phyloP scores from a whole-genome alignment of 2,797 vertebrate genomes.

The Morus bassanus region DNA sequence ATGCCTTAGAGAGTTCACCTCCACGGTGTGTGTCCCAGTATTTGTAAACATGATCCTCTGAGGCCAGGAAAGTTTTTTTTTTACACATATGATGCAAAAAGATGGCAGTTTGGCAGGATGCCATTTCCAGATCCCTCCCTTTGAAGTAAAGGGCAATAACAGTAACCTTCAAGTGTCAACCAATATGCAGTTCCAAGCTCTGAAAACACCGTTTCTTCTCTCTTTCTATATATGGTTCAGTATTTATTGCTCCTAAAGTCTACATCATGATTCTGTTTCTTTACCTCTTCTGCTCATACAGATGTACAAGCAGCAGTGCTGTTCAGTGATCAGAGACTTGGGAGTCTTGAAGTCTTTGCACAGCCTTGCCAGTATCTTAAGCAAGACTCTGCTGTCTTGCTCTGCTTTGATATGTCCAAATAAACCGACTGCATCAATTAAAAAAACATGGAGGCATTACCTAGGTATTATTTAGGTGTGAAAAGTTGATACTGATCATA shows the following conservation, averaged over 20 bases:
- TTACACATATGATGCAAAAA: accelerated
- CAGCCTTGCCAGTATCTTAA: neutral
- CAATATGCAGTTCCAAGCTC: neutral
- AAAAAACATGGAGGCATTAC: neutral
- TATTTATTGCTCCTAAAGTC: neutral
- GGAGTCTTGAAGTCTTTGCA: neutral
- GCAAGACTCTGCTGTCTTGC: neutral
- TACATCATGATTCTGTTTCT: neutral
- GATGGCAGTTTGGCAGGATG: neutral
- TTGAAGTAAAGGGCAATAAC: neutral
- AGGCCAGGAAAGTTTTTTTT: neutral
- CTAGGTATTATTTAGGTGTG: neutral
- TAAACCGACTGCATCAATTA: neutral
- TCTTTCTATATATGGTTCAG: neutral
- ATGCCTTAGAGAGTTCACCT: neutral
- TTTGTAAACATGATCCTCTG: neutral
- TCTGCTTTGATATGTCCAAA: neutral
- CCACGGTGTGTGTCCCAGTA: neutral
- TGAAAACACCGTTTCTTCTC: neutral
- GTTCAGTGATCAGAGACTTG: neutral
- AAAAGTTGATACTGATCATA: neutral
- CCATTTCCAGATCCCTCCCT: neutral
- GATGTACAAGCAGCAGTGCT: neutral
- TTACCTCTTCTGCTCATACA: neutral
- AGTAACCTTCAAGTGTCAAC: neutral